A percentile compares a stretch with the other conserved stretches of the same genome.
Evolutionary conservation across 2,888 invertebrate genomes (phyloP).

Genomic region (Buathra laborator): DNA sequence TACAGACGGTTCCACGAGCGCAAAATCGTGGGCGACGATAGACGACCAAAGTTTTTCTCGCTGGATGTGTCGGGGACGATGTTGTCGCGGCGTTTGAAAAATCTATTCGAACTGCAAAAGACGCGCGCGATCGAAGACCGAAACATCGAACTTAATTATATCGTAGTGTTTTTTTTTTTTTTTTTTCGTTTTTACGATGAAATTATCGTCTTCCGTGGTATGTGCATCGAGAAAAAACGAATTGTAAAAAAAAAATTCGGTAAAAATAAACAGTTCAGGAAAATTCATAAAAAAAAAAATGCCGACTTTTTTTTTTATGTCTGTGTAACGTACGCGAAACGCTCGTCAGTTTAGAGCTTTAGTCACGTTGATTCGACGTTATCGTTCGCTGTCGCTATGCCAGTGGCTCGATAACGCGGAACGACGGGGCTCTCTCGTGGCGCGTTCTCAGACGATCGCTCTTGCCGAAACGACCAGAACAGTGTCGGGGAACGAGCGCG

Average conservation of each 20-base stretch:
- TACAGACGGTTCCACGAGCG: conserved; percentile 10
- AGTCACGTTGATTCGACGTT: conserved; percentile 31
- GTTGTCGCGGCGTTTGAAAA: conserved; percentile 38
- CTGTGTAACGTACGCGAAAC: neutral
- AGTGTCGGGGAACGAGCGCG: conserved; percentile 35
- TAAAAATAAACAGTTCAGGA: neutral
- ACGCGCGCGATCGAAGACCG: neutral
- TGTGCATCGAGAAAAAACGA: too few species aligned
- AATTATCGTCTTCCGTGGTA: too few species aligned
- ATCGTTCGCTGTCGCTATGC: conserved; percentile 28
- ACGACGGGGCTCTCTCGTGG: conserved; percentile 9
- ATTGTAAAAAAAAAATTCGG: too few species aligned
- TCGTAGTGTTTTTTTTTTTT: too few species aligned
- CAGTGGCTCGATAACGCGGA: conserved; percentile 54
- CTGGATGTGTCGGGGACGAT: conserved; percentile 10
- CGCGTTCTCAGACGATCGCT: conserved; percentile 6
- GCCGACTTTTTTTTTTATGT: neutral
- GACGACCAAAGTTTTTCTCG: conserved; percentile 49
- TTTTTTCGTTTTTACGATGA: too few species aligned
- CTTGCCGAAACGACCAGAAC: conserved; percentile 19
- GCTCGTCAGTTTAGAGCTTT: neutral
- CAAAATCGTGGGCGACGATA: conserved; percentile 65
- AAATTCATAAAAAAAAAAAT: neutral
- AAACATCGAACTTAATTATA: neutral
- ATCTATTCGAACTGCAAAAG: conserved; percentile 36